Evolutionary conservation across 2,797 vertebrate genomes (phyloP).

Genomic region (Chloroceryle amazona): DNA sequence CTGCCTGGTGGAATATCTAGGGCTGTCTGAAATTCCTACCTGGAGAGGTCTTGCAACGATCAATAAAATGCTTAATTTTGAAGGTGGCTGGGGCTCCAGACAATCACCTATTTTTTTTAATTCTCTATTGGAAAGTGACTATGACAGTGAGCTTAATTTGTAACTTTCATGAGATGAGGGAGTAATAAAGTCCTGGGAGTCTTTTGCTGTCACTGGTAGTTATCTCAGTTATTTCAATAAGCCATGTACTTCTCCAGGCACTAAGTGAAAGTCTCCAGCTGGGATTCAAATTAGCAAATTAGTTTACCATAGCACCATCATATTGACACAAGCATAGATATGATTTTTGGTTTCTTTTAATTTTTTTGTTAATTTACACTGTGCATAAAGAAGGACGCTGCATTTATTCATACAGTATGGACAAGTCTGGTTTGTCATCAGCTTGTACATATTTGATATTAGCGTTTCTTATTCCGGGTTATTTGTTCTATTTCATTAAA

Average conservation of each 20-base stretch:
- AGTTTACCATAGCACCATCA: not conserved
- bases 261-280: not conserved
- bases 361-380: not conserved
- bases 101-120: not conserved
- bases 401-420: not conserved
- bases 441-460: not conserved
- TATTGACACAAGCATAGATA: not conserved
- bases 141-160: not conserved
- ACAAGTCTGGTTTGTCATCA: not conserved
- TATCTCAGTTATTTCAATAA: not conserved
- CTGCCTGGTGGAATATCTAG: not conserved
- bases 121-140: not conserved
- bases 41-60: not conserved
- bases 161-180: not conserved
- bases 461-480: not conserved
- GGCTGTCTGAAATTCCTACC: not conserved
- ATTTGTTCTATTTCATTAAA: not conserved
- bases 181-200: not conserved
- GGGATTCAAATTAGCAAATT: conserved; percentile 20
- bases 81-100: not conserved
- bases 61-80: conserved; percentile 11
- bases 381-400: not conserved
- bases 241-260: not conserved
- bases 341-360: not conserved
- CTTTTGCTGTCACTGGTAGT: not conserved